A percentile compares a stretch with the other conserved stretches of the same genome.
These are phyloP conservation scores for Flexamia atlantica DNA, from an alignment of 2,888 invertebrate species.

Conservation along the genomic window DNA sequence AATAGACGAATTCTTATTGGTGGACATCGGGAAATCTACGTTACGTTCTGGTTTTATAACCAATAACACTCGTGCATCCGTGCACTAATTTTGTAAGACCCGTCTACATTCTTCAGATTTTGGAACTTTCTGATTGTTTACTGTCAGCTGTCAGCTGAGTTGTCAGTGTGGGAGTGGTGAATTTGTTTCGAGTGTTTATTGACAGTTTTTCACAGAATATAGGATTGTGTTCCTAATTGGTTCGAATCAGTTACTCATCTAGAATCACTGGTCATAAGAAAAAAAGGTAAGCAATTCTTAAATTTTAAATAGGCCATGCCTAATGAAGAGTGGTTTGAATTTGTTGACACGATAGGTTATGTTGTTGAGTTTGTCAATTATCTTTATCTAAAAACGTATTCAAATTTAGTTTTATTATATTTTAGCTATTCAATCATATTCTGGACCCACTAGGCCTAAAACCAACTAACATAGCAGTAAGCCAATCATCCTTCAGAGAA, in stretches of 20 bases:
- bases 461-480: no score
- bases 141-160: conserved; percentile 4
- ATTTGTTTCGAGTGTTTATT: neutral
- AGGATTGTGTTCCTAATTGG: neutral
- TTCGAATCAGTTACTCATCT: no score
- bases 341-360: no score
- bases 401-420: no score
- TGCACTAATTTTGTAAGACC: neutral
- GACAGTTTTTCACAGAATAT: neutral
- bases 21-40: neutral
- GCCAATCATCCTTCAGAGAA: no score
- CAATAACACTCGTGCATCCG: neutral
- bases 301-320: neutral
- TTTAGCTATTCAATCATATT: no score
- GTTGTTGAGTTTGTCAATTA: no score
- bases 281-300: neutral
- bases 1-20: neutral
- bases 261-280: neutral
- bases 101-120: neutral
- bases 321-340: no score
- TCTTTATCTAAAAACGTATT: no score
- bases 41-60: neutral
- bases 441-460: no score
- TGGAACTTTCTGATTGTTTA: neutral
- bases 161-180: neutral